phyloP scores from a whole-genome alignment of 2,797 vertebrate genomes.

The Pangasius krempfi region DNA sequence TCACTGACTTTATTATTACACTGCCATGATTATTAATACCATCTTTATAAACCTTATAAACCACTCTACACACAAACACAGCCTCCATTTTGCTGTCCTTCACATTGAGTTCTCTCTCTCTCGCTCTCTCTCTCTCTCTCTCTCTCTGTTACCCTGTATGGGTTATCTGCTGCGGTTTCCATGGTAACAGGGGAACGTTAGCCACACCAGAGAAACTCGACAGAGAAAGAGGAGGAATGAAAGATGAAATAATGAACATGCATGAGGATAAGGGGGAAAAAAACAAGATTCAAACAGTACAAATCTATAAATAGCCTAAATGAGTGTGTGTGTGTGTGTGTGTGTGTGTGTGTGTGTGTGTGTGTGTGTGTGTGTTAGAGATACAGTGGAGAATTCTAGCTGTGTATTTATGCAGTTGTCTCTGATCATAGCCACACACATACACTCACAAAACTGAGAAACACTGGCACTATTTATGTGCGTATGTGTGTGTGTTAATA shows the following conservation, averaged over 20 bases:
- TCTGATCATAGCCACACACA: neutral
- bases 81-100: slow-evolving; percentile 28
- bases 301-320: neutral
- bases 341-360: neutral
- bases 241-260: slow-evolving; percentile 40
- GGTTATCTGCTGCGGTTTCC: slow-evolving; percentile 59
- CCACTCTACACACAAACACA: neutral
- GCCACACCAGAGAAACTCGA: slow-evolving; percentile 44
- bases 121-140: slow-evolving; percentile 3
- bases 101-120: neutral
- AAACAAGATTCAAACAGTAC: neutral
- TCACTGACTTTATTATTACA: neutral
- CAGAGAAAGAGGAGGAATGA: slow-evolving; percentile 31
- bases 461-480: neutral
- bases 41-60: neutral
- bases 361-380: neutral
- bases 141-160: slow-evolving; percentile 22
- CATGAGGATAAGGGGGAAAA: neutral
- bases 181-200: slow-evolving; percentile 55
- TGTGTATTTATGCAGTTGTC: neutral
- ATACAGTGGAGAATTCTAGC: neutral
- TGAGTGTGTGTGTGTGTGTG: neutral
- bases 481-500: neutral
- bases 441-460: neutral
- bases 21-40: neutral